Evolutionary conservation across 1,140 invertebrate species (phyloP).

Genomic region (Andrena cerasifolii): DNA sequence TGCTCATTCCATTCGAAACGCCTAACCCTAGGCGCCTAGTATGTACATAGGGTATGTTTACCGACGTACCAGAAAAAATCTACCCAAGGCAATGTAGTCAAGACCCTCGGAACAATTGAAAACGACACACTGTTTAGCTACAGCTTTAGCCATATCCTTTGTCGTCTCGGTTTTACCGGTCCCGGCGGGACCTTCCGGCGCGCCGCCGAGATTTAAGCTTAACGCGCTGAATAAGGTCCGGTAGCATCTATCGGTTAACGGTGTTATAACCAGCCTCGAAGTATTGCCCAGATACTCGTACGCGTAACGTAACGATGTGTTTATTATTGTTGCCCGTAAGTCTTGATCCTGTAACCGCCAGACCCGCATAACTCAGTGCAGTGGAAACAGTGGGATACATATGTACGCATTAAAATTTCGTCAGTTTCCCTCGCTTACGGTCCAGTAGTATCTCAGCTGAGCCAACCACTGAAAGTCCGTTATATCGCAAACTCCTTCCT

Average conservation of each 20-base stretch:
- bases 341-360: conserved; percentile 83
- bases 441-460: conserved; percentile 97
- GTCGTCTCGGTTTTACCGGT: conserved; percentile 98
- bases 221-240: conserved; percentile 95
- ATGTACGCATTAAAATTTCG: too few relatives aligned
- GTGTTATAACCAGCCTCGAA: conserved; percentile 93
- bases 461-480: conserved; percentile 97
- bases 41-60: too few relatives aligned
- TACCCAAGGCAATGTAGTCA: conserved; percentile 96
- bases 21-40: too few relatives aligned
- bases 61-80: conserved; percentile 95
- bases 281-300: conserved; percentile 98
- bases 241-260: conserved; percentile 94
- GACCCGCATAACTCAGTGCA: too few relatives aligned
- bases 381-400: too few relatives aligned
- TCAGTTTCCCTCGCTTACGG: conserved; percentile 83
- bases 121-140: conserved; percentile 97
- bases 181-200: conserved; percentile 97
- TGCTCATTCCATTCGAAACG: too few relatives aligned
- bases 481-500: conserved; percentile 86
- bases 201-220: conserved; percentile 92
- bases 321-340: conserved; percentile 94
- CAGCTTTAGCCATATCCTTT: conserved; percentile 97
- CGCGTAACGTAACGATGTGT: conserved; percentile 94
- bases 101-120: conserved; percentile 98